Evolutionary conservation across 2,113 vertebrate species (phyloP).

Genomic region (Pollimyrus isidori): DNA sequence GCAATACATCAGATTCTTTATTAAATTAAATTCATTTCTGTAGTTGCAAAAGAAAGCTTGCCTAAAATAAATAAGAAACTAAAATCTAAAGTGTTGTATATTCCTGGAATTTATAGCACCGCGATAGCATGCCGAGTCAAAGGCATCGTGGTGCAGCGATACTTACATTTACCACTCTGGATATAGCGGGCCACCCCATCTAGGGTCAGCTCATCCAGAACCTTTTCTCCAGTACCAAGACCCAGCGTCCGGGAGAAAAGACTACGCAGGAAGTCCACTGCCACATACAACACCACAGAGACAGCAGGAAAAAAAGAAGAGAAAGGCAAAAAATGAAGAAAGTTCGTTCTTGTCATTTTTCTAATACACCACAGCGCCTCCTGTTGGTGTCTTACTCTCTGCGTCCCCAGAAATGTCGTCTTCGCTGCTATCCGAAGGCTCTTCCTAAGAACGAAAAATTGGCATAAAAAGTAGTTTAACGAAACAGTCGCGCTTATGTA

Average conservation of each 20-base stretch:
- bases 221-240: constrained; percentile 66
- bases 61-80: background rate
- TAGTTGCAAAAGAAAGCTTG: background rate
- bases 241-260: constrained; percentile 76
- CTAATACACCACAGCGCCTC: background rate
- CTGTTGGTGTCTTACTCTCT: constrained; percentile 60
- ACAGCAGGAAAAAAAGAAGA: background rate
- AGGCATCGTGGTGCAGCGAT: background rate
- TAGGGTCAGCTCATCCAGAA: constrained; percentile 77
- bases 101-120: background rate
- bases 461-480: background rate
- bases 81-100: background rate
- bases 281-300: background rate
- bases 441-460: constrained; percentile 32
- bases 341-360: background rate
- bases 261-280: constrained; percentile 84
- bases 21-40: background rate
- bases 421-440: constrained; percentile 60
- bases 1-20: background rate
- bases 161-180: constrained; percentile 75
- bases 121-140: background rate
- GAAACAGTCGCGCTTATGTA: background rate
- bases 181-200: constrained; percentile 73
- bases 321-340: background rate
- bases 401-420: constrained; percentile 59